These are phyloP conservation scores for Amyelois transitella DNA, from an alignment of 1,140 invertebrate species.

Conservation along the genomic window DNA sequence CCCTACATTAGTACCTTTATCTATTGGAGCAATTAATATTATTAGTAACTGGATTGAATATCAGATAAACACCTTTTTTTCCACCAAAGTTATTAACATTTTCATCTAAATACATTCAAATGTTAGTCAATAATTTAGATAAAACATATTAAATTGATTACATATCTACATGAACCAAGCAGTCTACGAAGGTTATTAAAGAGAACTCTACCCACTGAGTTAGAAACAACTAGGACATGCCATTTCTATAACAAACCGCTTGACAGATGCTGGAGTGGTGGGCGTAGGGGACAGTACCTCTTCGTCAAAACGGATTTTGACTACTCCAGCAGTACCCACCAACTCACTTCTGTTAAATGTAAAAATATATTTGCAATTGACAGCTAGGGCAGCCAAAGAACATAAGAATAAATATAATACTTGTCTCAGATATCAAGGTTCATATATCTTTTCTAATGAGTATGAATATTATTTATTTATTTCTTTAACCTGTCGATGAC, in stretches of 20 bases:
- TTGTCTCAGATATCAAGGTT: too few species aligned
- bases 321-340: conserved; percentile 71
- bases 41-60: too few species aligned
- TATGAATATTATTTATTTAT: too few species aligned
- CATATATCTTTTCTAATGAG: too few species aligned
- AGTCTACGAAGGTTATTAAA: background rate
- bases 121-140: background rate
- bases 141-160: background rate
- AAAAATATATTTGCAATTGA: conserved; percentile 20
- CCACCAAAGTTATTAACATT: too few species aligned
- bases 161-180: background rate
- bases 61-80: too few species aligned
- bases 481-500: too few species aligned
- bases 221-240: conserved; percentile 45
- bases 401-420: background rate
- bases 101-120: background rate
- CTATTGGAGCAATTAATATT: too few species aligned
- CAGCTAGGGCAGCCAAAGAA: background rate
- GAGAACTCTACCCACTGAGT: conserved; percentile 5
- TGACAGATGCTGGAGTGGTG: conserved; percentile 69
- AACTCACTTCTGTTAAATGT: conserved; percentile 73
- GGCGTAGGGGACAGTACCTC: conserved; percentile 65
- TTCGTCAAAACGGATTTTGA: conserved; percentile 71
- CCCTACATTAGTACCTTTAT: too few species aligned
- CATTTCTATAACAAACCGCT: conserved; percentile 64